phyloP scores from a whole-genome alignment of 2,888 invertebrate genomes.

The Zygothrica quintamaculata region DNA sequence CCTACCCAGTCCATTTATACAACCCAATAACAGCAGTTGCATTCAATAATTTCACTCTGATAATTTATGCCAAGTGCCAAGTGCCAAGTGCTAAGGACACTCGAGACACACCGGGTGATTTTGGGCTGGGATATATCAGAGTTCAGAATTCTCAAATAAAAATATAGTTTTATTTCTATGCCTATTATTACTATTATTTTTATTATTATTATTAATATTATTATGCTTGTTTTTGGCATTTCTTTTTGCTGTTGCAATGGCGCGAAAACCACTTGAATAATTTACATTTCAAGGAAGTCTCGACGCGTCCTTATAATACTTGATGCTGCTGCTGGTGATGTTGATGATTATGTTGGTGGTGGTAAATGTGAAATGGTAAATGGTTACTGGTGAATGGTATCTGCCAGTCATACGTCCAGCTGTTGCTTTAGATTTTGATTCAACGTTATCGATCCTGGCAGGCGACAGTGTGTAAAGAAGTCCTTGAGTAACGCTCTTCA shows the following conservation, averaged over 20 bases:
- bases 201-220: slow-evolving; percentile 3
- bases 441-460: slow-evolving; percentile 65
- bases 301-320: slow-evolving; percentile 11
- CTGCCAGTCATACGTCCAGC: slow-evolving; percentile 38
- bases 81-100: slow-evolving; percentile 53
- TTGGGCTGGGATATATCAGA: slow-evolving; percentile 24
- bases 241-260: slow-evolving; percentile 49
- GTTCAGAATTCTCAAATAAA: slow-evolving; percentile 2
- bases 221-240: slow-evolving; percentile 6
- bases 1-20: slow-evolving; percentile 12
- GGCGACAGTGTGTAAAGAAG: slow-evolving; percentile 74
- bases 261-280: slow-evolving; percentile 79
- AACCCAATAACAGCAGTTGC: slow-evolving; percentile 38
- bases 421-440: slow-evolving; percentile 30
- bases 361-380: slow-evolving; percentile 19
- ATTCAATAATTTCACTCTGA: slow-evolving; percentile 39
- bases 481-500: slow-evolving; percentile 51
- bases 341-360: slow-evolving; percentile 14
- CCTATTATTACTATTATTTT: neutral
- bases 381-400: slow-evolving; percentile 49
- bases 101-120: slow-evolving; percentile 59
- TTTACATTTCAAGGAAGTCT: slow-evolving; percentile 63
- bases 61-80: slow-evolving; percentile 72
- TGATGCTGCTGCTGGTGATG: slow-evolving; percentile 30
- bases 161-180: slow-evolving; percentile 31